Evolutionary conservation across 35 echinoderm and acorn worm species (phyloP).

Genomic region (Apostichopus parvimensis): DNA sequence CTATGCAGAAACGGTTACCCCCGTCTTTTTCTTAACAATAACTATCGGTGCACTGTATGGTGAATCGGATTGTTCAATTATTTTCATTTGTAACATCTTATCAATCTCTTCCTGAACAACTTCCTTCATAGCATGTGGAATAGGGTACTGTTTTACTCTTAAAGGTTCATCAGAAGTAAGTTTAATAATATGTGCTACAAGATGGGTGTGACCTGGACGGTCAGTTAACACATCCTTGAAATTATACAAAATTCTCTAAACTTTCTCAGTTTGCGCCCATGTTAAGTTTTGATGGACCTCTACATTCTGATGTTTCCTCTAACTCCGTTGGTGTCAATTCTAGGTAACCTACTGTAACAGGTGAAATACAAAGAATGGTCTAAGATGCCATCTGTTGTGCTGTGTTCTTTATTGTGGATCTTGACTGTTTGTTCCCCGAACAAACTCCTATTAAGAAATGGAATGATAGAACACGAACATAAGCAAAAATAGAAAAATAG

Average conservation of each 20-base stretch:
- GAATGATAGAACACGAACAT: no score
- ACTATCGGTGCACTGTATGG: slow-evolving; percentile 65
- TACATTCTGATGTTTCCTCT: no score
- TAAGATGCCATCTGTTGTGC: no score
- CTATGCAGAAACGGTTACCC: background rate
- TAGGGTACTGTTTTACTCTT: slow-evolving; percentile 56
- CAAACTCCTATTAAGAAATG: no score
- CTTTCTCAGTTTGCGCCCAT: no score
- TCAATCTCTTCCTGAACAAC: slow-evolving; percentile 30
- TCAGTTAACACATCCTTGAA: slow-evolving; percentile 59
- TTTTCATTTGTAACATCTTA: slow-evolving; percentile 42
- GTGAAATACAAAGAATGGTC: no score
- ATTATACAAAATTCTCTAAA: background rate
- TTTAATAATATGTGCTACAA: slow-evolving; percentile 29
- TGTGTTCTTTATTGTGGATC: no score
- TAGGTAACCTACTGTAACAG: no score
- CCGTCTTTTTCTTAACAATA: slow-evolving; percentile 60
- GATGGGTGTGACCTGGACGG: slow-evolving; percentile 50
- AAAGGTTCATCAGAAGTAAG: slow-evolving; percentile 58
- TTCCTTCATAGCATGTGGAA: slow-evolving; percentile 21
- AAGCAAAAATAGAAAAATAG: no score
- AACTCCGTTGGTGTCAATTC: no score
- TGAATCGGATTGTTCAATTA: slow-evolving; percentile 4
- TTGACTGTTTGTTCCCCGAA: no score
- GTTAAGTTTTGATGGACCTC: no score